Percentiles rank a stretch among this genome's conserved stretches.
Conservation (phyloP, 2,888 invertebrate genomes). For the Drosophila niveifrons region DNA sequence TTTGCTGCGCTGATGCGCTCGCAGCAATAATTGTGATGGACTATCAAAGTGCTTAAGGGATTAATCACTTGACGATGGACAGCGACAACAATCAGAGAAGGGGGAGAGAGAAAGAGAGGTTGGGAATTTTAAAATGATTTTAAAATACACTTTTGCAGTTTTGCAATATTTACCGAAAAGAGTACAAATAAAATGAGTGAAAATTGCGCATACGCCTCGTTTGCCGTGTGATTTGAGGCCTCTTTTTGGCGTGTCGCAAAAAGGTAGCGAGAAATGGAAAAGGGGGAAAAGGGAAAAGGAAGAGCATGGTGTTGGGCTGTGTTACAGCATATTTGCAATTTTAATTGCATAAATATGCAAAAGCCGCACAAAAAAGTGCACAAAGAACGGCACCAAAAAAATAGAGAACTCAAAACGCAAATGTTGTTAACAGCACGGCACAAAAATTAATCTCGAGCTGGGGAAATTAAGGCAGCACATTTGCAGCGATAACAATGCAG, state of each 20-base stretch:
- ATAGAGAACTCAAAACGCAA: slow-evolving; percentile 5
- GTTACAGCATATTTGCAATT: slow-evolving; percentile 82
- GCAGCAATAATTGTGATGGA: not conserved
- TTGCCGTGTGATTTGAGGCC: slow-evolving; percentile 34
- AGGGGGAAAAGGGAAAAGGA: not conserved
- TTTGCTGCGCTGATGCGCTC: not conserved
- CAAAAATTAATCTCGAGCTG: slow-evolving; percentile 38
- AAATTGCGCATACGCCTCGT: slow-evolving; percentile 54
- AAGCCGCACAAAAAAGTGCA: slow-evolving; percentile 45
- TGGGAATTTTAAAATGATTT: slow-evolving; percentile 21
- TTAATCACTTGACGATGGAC: slow-evolving; percentile 5
- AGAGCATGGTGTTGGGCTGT: not conserved
- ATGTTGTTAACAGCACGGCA: slow-evolving; percentile 24
- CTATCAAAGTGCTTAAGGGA: slow-evolving; percentile 20
- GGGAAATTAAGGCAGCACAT: slow-evolving; percentile 19
- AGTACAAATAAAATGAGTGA: slow-evolving; percentile 1
- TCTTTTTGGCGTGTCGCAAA: not conserved
- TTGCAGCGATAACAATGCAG: not conserved
- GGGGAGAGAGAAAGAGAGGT: slow-evolving; percentile 5
- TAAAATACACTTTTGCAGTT: slow-evolving; percentile 24
- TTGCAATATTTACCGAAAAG: slow-evolving; percentile 13
- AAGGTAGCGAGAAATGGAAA: not conserved
- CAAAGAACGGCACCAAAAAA: slow-evolving; percentile 24
- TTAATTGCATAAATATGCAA: slow-evolving; percentile 83
- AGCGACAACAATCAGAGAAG: not conserved